Percentiles rank a stretch among this genome's conserved stretches.
Conservation (phyloP, 2,888 invertebrate genomes). For the Holacanthella duospinosa region DNA sequence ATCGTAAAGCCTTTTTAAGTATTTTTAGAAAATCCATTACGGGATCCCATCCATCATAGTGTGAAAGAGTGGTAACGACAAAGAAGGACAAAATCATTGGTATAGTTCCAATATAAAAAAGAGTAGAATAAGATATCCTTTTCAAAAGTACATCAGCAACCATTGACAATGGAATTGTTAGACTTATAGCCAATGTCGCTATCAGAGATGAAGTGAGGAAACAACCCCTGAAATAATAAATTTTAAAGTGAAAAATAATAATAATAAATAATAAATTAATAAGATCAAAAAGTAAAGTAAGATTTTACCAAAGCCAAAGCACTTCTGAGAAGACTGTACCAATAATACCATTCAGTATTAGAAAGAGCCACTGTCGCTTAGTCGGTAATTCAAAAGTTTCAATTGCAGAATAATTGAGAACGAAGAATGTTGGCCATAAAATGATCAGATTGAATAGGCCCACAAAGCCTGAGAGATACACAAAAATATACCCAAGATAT, state of each 20-base stretch:
- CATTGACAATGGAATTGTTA: slow-evolving; percentile 82
- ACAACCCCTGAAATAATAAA: slow-evolving; percentile 61
- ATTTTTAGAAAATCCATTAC: slow-evolving; percentile 45
- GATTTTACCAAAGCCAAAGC: slow-evolving; percentile 74
- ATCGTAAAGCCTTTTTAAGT: background rate
- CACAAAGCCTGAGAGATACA: slow-evolving; percentile 63
- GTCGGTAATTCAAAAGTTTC: slow-evolving; percentile 80
- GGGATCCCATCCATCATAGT: slow-evolving; percentile 75
- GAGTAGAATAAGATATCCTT: slow-evolving; percentile 54
- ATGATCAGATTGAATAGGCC: slow-evolving; percentile 80
- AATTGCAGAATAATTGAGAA: slow-evolving; percentile 63
- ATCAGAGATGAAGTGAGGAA: slow-evolving; percentile 83
- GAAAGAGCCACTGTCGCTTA: slow-evolving; percentile 63
- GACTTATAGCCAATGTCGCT: slow-evolving; percentile 72
- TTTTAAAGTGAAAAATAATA: background rate
- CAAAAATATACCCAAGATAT: background rate
- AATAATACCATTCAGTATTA: slow-evolving; percentile 74
- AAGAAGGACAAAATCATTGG: slow-evolving; percentile 68
- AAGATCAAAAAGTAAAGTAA: too few relatives aligned
- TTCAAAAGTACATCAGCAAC: slow-evolving; percentile 67
- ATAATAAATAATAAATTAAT: background rate
- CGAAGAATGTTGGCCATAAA: slow-evolving; percentile 80
- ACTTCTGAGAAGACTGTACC: slow-evolving; percentile 86
- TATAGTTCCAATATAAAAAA: slow-evolving; percentile 66
- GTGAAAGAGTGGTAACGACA: slow-evolving; percentile 56